phyloP scores from a whole-genome alignment of 2,888 invertebrate species.

The Metalampra italica region DNA sequence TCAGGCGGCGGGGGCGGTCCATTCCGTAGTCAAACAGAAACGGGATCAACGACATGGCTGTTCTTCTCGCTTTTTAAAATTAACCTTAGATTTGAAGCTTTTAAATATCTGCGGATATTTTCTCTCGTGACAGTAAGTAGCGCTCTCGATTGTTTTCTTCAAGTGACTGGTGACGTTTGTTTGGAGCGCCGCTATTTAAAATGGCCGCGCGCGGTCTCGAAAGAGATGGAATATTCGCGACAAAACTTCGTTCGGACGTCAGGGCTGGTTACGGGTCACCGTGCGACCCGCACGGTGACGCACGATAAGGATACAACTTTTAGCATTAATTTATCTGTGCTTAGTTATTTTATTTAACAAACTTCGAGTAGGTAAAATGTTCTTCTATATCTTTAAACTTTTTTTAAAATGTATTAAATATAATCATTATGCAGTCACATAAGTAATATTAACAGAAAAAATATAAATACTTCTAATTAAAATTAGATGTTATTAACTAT shows the following conservation, averaged over 20 bases:
- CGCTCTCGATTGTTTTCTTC: slow-evolving; percentile 26
- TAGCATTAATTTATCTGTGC: no score
- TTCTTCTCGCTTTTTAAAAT: slow-evolving; percentile 7
- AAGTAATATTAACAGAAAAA: no score
- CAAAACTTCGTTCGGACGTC: slow-evolving; percentile 3
- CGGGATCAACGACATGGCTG: slow-evolving; percentile 71
- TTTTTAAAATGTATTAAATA: no score
- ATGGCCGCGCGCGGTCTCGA: slow-evolving; percentile 27
- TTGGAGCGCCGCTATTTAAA: slow-evolving; percentile 38
- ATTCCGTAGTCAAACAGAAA: slow-evolving; percentile 57
- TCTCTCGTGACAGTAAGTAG: slow-evolving; percentile 5
- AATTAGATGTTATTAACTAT: no score
- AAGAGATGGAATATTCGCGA: slow-evolving; percentile 45
- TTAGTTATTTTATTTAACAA: no score
- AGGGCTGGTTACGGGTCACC: slow-evolving; percentile 32
- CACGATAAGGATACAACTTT: no score
- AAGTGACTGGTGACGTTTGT: slow-evolving; percentile 37
- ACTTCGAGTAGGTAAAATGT: no score
- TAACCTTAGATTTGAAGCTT: neutral
- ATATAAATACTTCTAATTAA: no score
- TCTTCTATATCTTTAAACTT: no score
- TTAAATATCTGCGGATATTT: neutral
- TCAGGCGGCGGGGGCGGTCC: slow-evolving; percentile 59
- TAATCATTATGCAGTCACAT: no score
- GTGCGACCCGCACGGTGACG: slow-evolving; percentile 22